Conservation (phyloP, 2,888 invertebrate genomes). For the Agriotes lineatus region DNA sequence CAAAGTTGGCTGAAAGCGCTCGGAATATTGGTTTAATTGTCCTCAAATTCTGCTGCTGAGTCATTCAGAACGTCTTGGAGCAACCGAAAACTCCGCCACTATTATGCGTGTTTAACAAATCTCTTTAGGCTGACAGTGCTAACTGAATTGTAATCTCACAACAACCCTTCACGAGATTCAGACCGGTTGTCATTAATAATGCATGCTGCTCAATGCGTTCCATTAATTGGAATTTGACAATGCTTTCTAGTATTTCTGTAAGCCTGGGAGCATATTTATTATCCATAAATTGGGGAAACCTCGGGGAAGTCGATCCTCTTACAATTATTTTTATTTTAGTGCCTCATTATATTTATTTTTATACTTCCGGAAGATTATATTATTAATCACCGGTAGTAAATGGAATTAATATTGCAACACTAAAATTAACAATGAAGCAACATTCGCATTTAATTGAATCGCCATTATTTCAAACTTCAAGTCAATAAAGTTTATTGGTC, state of each 20-base stretch:
- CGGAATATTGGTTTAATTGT: no score
- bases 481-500: no score
- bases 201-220: conserved; percentile 14
- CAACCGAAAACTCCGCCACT: neutral
- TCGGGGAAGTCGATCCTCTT: neutral
- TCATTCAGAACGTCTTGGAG: no score
- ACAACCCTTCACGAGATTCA: conserved; percentile 9
- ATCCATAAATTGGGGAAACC: neutral
- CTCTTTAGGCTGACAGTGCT: neutral
- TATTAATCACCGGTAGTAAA: no score
- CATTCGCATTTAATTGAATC: no score
- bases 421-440: no score
- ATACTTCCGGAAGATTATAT: no score
- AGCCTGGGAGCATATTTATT: neutral
- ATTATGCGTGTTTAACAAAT: conserved; percentile 2
- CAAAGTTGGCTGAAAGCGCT: no score
- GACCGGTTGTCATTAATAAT: conserved; percentile 17
- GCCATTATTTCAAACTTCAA: no score
- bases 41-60: no score
- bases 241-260: conserved; percentile 8
- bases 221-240: conserved; percentile 16
- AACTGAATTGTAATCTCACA: conserved; percentile 9
- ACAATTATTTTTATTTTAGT: neutral
- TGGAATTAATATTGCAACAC: no score
- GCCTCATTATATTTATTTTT: no score